Evolutionary conservation across 35 echinoderm and acorn worm species (phyloP), one percentile per base, ranked within the genome.

Genomic region (Ophiothrix spiculata): DNA sequence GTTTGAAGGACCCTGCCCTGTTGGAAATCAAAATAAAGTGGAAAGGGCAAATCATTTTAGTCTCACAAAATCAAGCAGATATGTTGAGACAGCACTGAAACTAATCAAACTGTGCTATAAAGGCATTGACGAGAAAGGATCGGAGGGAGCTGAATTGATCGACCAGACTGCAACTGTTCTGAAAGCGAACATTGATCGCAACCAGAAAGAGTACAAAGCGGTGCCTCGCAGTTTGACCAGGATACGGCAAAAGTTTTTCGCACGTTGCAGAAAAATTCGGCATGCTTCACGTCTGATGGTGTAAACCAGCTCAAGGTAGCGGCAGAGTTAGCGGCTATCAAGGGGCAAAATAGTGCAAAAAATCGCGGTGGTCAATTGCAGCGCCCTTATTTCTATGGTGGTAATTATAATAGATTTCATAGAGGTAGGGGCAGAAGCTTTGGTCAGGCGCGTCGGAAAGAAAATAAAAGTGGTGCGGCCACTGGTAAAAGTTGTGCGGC

Each of bases 171-270:
- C 77, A 12, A 79, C 77, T 37, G 35, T 79, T 11, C 77, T 84
- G 2, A 74, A 84, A 32, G 82, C 82, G 11, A 33, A 85, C 35
- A 73, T 73, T 3, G 56, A 35, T 23, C 15, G 17, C 32, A 84
- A 84, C 82, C 56, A 84, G 34, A 74, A 64, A 36, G 82, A 84
- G 39, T 84, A 84, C 31, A 49, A 84, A 36, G 82, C 82, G 23
- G 82, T 84, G 82, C 82, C 31, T 54, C 82, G 11, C 82, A 84
- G 82, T 84, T 84, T 36, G 82, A 84, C 56, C 56, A 69, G 13
- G 82, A 73, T 17, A 84, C 82, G 16, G 82, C 82, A 36, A 35
- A 63, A 2, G 77, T 79, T 38, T 79, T 79, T 40, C 77, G 77
- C 35, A 79, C 77, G 3, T 35, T 79, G 82, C 82, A 84, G 82